Percentiles rank a stretch among this genome's conserved stretches.
phyloP scores from a whole-genome alignment of 2,797 vertebrate genomes.

The Spatula clypeata region DNA sequence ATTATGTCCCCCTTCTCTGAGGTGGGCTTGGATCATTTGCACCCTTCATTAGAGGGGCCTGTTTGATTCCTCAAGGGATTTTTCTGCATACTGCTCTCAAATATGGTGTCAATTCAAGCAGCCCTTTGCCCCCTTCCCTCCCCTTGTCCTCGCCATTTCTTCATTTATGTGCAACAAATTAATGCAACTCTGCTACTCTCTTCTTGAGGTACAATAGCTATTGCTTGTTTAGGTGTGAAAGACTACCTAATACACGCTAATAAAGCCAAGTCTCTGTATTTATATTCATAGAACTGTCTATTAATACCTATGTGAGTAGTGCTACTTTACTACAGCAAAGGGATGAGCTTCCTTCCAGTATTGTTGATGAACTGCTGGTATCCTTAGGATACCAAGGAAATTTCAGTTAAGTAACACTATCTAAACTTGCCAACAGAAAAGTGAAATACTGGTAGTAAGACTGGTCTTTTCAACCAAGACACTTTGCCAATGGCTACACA shows the following conservation, averaged over 20 bases:
- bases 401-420: slow-evolving; percentile 1
- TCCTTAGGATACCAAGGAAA: slow-evolving; percentile 5
- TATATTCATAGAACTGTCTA: background rate
- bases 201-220: background rate
- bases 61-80: background rate
- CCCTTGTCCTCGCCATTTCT: background rate
- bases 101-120: background rate
- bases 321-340: background rate
- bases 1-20: background rate
- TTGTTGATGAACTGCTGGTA: background rate
- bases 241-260: no score
- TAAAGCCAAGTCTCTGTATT: background rate
- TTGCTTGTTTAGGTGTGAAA: background rate
- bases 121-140: background rate
- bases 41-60: background rate
- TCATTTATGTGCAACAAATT: background rate
- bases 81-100: background rate
- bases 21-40: background rate
- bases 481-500: slow-evolving; percentile 32
- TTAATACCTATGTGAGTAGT: fast-evolving
- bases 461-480: slow-evolving; percentile 34
- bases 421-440: background rate
- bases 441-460: background rate
- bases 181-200: background rate
- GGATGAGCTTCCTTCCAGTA: background rate